Evolutionary conservation across 2,797 vertebrate species (phyloP).

Genomic region (Sandelia bainsii): DNA sequence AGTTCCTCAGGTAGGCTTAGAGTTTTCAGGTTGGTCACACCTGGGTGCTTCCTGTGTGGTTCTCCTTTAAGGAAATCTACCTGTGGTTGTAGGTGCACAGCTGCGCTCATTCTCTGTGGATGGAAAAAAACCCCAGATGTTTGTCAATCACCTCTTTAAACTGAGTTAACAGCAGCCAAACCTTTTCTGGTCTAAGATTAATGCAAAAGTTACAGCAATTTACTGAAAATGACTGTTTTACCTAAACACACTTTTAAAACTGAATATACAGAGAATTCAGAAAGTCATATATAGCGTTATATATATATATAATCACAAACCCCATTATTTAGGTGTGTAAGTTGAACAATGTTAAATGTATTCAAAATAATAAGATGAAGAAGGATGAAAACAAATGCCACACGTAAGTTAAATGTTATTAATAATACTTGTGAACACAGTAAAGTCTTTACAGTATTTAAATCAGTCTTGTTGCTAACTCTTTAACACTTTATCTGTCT

Average conservation of each 20-base stretch:
- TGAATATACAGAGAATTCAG: neutral
- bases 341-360: neutral
- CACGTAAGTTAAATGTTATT: neutral
- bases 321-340: too few species aligned
- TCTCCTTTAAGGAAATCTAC: conserved; percentile 82
- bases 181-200: neutral
- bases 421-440: neutral
- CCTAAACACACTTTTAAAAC: neutral
- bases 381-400: neutral
- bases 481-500: conserved; percentile 5
- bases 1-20: conserved; percentile 82
- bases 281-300: neutral
- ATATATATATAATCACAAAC: neutral
- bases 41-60: conserved; percentile 87
- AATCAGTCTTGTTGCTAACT: neutral
- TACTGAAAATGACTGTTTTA: neutral
- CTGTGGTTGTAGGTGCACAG: conserved; percentile 70
- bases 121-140: neutral
- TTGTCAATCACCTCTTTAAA: neutral
- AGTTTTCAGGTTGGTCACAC: conserved; percentile 84
- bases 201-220: too few species aligned
- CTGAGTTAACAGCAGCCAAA: neutral
- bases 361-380: neutral
- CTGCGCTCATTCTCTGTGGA: conserved; percentile 76
- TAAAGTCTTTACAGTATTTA: too few species aligned